A percentile compares a stretch with the other conserved stretches of the same genome.
Conservation (phyloP, 2,888 invertebrate genomes). For the Drosophila nigricruria region DNA sequence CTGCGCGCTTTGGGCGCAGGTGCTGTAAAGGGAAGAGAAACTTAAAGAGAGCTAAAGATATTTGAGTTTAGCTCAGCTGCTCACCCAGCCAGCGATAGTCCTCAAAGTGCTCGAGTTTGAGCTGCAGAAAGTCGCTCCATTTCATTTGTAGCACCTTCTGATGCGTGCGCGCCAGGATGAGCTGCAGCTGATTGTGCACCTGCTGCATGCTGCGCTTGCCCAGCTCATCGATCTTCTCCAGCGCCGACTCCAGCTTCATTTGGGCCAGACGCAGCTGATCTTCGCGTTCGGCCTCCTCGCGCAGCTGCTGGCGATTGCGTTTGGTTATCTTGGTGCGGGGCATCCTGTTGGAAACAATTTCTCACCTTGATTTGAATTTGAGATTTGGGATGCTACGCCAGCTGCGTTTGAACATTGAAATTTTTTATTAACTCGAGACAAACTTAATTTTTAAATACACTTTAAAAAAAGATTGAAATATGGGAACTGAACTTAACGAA, state of each 20-base stretch:
- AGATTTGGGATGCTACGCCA: no score
- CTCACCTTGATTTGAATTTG: no score
- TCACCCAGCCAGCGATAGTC: slow-evolving; percentile 23
- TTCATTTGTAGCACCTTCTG: slow-evolving; percentile 74
- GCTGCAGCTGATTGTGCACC: slow-evolving; percentile 53
- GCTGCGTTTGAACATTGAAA: slow-evolving; percentile 35
- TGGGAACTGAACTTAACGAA: slow-evolving; percentile 30
- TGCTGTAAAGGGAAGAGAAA: slow-evolving; percentile 15
- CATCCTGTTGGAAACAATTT: no score
- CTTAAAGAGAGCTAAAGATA: background rate
- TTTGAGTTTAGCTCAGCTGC: background rate
- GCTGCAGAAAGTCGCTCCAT: slow-evolving; percentile 66
- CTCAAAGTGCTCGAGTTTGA: slow-evolving; percentile 42
- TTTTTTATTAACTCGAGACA: slow-evolving; percentile 42
- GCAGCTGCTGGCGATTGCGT: slow-evolving; percentile 71
- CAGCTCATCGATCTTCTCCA: slow-evolving; percentile 67
- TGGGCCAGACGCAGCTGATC: slow-evolving; percentile 76
- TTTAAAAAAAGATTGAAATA: slow-evolving; percentile 18
- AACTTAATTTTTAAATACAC: slow-evolving; percentile 37
- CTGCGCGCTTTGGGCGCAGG: slow-evolving; percentile 70
- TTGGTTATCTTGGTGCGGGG: slow-evolving; percentile 81
- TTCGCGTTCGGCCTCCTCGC: slow-evolving; percentile 68
- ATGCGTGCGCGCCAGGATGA: slow-evolving; percentile 51
- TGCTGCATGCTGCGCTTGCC: slow-evolving; percentile 33
- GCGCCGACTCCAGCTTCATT: slow-evolving; percentile 66